These are phyloP conservation scores for Lasiurus borealis DNA, from an alignment of 2,113 vertebrate genomes.

Conservation along the genomic window DNA sequence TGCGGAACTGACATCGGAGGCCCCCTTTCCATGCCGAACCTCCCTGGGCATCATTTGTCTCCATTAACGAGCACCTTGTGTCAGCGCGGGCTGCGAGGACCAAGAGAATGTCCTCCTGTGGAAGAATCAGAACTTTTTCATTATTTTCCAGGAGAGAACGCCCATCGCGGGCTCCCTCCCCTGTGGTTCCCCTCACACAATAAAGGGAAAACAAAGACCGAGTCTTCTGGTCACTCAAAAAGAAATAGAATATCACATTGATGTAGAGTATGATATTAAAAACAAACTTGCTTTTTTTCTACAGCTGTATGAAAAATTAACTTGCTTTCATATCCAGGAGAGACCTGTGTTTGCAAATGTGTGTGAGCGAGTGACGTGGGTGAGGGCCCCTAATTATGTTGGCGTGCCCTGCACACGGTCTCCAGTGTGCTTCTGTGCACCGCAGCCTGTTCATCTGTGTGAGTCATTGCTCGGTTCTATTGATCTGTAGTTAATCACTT, in stretches of 20 bases:
- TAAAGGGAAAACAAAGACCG: not conserved
- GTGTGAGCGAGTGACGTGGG: not conserved
- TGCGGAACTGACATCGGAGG: not conserved
- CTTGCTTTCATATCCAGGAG: not conserved
- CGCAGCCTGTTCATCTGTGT: not conserved
- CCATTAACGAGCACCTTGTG: conserved; percentile 32
- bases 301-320: conserved; percentile 38
- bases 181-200: not conserved
- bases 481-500: conserved; percentile 68
- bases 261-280: conserved; percentile 49
- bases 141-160: not conserved
- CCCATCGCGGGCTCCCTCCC: not conserved
- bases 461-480: conserved; percentile 40
- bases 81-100: not conserved
- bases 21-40: not conserved
- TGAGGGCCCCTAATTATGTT: not conserved
- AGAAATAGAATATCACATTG: conserved; percentile 22
- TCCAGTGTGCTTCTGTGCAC: not conserved
- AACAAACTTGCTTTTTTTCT: conserved; percentile 51
- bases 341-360: not conserved
- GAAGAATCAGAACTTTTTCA: not conserved
- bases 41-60: conserved; percentile 47
- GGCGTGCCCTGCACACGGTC: accelerated
- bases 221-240: not conserved
- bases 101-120: not conserved